Base-by-base conservation (phyloP, 1,140 invertebrate species). In the Oreohelix idahoensis region DNA sequence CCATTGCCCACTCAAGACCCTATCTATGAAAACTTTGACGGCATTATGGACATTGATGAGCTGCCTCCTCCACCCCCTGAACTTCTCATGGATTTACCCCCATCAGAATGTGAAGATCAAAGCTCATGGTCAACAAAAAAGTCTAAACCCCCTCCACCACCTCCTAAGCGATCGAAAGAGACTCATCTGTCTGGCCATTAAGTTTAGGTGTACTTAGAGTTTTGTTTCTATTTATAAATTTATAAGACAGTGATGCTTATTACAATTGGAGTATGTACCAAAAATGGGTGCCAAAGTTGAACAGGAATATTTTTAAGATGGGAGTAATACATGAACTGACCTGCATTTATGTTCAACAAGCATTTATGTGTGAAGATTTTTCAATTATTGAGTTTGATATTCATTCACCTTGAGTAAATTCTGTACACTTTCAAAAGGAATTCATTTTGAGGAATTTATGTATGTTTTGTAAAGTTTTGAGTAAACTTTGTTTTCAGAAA, bases 21-120 rank as follows among this genome's bases (percentile, higher is more conserved):
- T 26, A 85, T 90, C 20, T 90, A 88, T 75, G 89, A 87, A 79
- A 90, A 87, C 84, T 90, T 85, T 89, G 89, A 90, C 69, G 89
- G 89, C 66, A 88, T 91, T 51, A 77, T 91, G 80, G 88, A 90
- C 81, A 89, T 91, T 45, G 89, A 90, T 83, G 90, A 91, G 63
- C 86, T 91, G 53, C 90, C 90, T 17, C 89, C 88, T 17, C 90
- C 90, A 20, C 90, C 90, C n/a, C 90, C 90, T n/a, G 90, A 91
- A 86, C 84, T 91, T 15, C 84, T 91, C 23, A 87, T 87, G 42
- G 89, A 88, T 42, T 85, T 89, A 29, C 81, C 84, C 81, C 49
- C 35, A 74, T 20, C 74, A n/a, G 63, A 69, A n/a, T 39, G 29
- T 29, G 77, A 81, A 75, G 49, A 39, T 74, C 73, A 83, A 63